Percentiles rank a stretch among this genome's conserved stretches.
These are phyloP conservation scores for Chaitophorus viminalis DNA, from an alignment of 2,888 invertebrate species.

Conservation along the genomic window DNA sequence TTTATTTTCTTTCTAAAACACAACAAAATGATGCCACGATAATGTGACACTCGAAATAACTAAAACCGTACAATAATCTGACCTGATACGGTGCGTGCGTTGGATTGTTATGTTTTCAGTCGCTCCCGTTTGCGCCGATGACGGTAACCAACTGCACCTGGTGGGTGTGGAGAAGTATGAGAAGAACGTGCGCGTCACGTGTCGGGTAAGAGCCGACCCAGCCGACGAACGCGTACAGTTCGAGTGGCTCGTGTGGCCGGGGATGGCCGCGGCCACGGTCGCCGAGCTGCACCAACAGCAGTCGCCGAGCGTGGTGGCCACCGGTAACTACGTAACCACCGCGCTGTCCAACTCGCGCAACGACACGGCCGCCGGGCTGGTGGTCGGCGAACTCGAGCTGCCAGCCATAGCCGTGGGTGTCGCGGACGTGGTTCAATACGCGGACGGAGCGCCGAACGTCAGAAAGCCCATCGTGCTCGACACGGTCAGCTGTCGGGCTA, in stretches of 20 bases:
- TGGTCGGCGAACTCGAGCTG: conserved; percentile 24
- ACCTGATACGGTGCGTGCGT: too few relatives aligned
- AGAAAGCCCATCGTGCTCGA: conserved; percentile 68
- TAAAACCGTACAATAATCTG: too few relatives aligned
- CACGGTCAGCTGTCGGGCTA: conserved; percentile 86
- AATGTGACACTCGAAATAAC: too few relatives aligned
- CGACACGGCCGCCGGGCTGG: conserved; percentile 21
- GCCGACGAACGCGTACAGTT: conserved; percentile 44
- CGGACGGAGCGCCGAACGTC: not conserved
- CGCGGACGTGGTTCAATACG: not conserved
- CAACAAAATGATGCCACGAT: too few relatives aligned
- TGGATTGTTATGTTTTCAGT: not conserved
- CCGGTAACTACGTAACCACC: conserved; percentile 50
- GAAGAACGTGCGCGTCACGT: conserved; percentile 23
- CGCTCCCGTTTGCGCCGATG: conserved; percentile 49
- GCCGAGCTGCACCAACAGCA: conserved; percentile 4
- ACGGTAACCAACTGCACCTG: not conserved
- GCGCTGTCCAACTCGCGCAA: conserved; percentile 14
- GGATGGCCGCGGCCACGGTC: not conserved
- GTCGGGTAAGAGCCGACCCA: conserved; percentile 46
- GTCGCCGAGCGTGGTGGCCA: conserved; percentile 9
- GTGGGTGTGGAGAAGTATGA: conserved; percentile 39
- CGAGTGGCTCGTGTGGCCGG: conserved; percentile 54
- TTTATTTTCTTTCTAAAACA: too few relatives aligned
- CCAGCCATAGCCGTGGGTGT: not conserved